phyloP scores from a whole-genome alignment of 2,888 invertebrate genomes.

The Cistogaster globosa region DNA sequence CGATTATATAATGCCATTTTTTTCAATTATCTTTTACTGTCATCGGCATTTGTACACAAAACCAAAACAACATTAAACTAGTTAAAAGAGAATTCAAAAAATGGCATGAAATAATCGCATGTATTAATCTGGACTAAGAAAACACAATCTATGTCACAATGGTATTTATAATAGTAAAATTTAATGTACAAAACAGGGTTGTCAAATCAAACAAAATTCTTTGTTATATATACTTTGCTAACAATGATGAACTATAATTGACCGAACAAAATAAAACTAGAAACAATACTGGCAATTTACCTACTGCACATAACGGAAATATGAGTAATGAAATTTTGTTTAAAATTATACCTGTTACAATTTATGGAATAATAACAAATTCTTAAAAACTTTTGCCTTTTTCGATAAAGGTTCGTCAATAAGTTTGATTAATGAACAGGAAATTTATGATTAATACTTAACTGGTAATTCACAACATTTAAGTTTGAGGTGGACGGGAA shows the following conservation, averaged over 20 bases:
- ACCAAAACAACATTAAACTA: no score
- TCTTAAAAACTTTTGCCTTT: constrained; percentile 67
- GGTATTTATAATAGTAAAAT: no score
- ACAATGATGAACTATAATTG: neutral
- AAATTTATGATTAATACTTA: constrained; percentile 35
- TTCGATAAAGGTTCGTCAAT: constrained; percentile 38
- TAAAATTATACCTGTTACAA: constrained; percentile 44
- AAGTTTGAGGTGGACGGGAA: constrained; percentile 64
- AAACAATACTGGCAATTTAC: neutral
- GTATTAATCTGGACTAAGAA: no score
- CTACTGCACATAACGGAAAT: constrained; percentile 10
- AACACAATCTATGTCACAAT: no score
- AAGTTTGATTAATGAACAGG: constrained; percentile 61
- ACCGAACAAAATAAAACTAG: neutral
- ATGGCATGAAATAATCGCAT: no score
- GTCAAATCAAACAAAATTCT: neutral
- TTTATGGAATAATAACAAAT: constrained; percentile 23
- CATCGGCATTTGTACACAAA: neutral
- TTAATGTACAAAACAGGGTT: no score
- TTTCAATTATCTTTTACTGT: neutral
- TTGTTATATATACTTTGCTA: neutral
- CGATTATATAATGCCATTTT: neutral
- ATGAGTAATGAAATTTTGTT: constrained; percentile 24
- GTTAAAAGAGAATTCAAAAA: no score
- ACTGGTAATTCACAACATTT: constrained; percentile 28